Evolutionary conservation across 2,888 invertebrate species (phyloP).

Genomic region (Tridacna gigas): DNA sequence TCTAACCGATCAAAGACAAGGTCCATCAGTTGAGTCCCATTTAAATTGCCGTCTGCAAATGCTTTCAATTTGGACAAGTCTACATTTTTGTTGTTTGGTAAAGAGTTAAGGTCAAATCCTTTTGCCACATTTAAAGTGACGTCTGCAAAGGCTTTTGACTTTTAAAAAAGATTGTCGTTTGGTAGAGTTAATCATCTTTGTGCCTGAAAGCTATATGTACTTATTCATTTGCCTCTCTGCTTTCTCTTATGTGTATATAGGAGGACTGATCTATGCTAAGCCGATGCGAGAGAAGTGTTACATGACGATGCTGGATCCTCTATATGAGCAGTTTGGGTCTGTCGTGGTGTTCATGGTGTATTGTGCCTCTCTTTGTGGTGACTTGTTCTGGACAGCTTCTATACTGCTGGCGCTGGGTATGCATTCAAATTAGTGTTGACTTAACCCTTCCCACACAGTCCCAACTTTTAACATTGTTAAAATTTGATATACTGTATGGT

Average conservation of each 20-base stretch:
- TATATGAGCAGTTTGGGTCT: conserved; percentile 76
- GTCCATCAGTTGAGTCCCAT: too few relatives aligned
- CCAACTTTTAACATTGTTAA: too few relatives aligned
- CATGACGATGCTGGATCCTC: conserved; percentile 82
- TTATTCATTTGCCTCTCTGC: neutral
- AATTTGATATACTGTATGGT: too few relatives aligned
- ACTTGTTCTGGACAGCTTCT: conserved; percentile 82
- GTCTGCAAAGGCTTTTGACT: neutral
- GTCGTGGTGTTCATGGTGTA: conserved; percentile 74
- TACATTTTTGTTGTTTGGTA: too few relatives aligned
- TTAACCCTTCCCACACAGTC: too few relatives aligned
- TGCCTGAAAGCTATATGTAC: too few relatives aligned
- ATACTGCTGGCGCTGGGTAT: conserved; percentile 81
- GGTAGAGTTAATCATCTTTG: too few relatives aligned
- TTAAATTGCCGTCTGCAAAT: too few relatives aligned
- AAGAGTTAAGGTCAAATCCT: too few relatives aligned
- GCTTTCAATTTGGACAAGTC: too few relatives aligned
- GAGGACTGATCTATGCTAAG: conserved; percentile 79
- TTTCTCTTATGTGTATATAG: conserved; percentile 55
- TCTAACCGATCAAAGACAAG: too few relatives aligned
- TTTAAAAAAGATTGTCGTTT: neutral
- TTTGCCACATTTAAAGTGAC: too few relatives aligned
- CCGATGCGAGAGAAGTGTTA: conserved; percentile 79
- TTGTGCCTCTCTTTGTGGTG: conserved; percentile 78
- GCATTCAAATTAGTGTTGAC: neutral